Conservation (phyloP, 92 coral and sea anemone genomes). For the Epizoanthus stellaris region DNA sequence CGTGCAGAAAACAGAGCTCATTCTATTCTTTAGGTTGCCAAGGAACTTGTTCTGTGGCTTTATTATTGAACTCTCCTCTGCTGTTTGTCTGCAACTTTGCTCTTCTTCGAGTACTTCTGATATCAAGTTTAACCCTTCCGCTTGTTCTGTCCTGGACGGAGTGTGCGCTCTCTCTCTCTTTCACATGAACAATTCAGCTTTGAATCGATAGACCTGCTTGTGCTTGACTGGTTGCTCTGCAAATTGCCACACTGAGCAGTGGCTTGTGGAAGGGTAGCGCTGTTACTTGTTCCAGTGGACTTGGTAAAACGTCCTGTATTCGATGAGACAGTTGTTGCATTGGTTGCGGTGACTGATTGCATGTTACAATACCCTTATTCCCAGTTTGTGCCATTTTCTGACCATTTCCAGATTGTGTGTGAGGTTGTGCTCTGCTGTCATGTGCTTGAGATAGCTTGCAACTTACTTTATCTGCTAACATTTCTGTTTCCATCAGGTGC, state of each 20-base stretch:
- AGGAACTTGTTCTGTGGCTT: slow-evolving; percentile 24
- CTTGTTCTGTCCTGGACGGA: no score
- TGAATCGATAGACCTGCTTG: background rate
- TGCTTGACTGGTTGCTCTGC: background rate
- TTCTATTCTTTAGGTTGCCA: slow-evolving; percentile 27
- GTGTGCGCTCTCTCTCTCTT: background rate
- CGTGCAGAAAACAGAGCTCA: slow-evolving; percentile 43
- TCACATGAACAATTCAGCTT: background rate
- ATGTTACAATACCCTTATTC: background rate
- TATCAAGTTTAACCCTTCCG: background rate
- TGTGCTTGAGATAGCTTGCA: slow-evolving; percentile 4
- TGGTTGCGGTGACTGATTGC: background rate
- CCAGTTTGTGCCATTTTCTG: background rate
- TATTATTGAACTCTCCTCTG: slow-evolving; percentile 4
- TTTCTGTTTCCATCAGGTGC: background rate
- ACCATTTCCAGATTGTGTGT: background rate
- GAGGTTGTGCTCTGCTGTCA: background rate
- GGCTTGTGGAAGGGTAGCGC: background rate
- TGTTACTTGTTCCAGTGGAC: background rate
- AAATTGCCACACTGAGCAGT: background rate
- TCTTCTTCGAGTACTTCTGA: background rate
- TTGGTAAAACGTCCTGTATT: background rate
- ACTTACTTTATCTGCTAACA: background rate
- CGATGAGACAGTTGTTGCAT: background rate
- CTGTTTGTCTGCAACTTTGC: background rate